These are phyloP conservation scores for Malurus melanocephalus DNA, from an alignment of 2,113 vertebrate genomes.

Conservation along the genomic window DNA sequence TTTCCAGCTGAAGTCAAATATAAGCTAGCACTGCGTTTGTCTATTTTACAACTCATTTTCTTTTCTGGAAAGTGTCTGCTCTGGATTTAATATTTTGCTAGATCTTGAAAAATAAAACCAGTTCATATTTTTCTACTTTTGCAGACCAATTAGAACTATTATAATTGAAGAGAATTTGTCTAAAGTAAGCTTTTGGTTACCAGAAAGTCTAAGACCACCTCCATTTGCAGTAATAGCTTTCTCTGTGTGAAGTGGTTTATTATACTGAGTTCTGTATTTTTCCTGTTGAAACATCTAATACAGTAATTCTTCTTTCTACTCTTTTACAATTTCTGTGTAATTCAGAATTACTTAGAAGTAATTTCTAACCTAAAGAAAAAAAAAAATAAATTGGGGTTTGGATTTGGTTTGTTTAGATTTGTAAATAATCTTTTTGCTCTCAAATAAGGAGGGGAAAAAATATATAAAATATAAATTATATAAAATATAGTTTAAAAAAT, in stretches of 20 bases:
- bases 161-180: neutral
- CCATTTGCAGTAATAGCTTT: neutral
- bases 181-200: neutral
- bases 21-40: neutral
- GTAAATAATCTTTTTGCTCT: neutral
- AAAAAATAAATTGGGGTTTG: fast-evolving
- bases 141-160: neutral
- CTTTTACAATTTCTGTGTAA: neutral
- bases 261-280: neutral
- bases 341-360: neutral
- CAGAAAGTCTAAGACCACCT: neutral
- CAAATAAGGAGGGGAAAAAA: neutral
- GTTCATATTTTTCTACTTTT: neutral
- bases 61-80: neutral
- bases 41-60: neutral
- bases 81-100: neutral
- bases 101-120: neutral
- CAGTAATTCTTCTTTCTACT: neutral
- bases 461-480: fast-evolving
- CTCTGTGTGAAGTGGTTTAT: neutral
- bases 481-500: too few species aligned
- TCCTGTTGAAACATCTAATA: neutral
- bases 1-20: neutral
- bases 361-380: neutral
- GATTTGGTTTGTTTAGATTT: neutral